phyloP scores from a whole-genome alignment of 2,113 vertebrate species.

The Anas platyrhynchos region DNA sequence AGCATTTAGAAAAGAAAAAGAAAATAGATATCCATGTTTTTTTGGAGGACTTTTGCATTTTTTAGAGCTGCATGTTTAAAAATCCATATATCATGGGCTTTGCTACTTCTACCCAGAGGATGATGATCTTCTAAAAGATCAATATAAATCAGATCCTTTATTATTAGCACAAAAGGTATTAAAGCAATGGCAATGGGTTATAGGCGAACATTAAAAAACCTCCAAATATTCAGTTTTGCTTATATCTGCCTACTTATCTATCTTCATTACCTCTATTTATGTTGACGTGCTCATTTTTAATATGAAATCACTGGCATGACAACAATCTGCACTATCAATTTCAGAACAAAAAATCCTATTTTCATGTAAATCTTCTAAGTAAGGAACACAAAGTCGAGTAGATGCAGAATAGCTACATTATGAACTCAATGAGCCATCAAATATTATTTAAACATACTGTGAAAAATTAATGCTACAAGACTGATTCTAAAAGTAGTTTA shows the following conservation, averaged over 20 bases:
- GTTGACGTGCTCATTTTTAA: neutral
- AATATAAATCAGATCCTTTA: neutral
- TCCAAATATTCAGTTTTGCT: neutral
- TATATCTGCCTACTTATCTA: neutral
- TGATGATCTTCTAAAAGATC: conserved; percentile 5
- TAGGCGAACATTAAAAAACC: neutral
- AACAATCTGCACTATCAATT: neutral
- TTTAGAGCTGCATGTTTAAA: neutral
- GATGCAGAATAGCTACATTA: neutral
- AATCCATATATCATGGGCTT: neutral
- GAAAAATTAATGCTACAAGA: neutral
- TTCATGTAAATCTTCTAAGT: neutral
- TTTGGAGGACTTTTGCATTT: neutral
- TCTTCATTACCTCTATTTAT: neutral
- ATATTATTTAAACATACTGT: neutral
- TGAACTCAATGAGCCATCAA: neutral
- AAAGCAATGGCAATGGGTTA: neutral
- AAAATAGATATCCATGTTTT: neutral
- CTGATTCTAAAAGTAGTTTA: neutral
- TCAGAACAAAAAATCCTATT: neutral
- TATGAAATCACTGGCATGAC: neutral
- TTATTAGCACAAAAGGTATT: neutral
- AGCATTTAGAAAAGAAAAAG: neutral
- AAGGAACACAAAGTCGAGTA: neutral
- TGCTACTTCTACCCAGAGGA: neutral